Percentiles rank a stretch among this genome's conserved stretches.
Conservation (phyloP, 2,888 invertebrate genomes). For the Stenchaetothrips biformis region DNA sequence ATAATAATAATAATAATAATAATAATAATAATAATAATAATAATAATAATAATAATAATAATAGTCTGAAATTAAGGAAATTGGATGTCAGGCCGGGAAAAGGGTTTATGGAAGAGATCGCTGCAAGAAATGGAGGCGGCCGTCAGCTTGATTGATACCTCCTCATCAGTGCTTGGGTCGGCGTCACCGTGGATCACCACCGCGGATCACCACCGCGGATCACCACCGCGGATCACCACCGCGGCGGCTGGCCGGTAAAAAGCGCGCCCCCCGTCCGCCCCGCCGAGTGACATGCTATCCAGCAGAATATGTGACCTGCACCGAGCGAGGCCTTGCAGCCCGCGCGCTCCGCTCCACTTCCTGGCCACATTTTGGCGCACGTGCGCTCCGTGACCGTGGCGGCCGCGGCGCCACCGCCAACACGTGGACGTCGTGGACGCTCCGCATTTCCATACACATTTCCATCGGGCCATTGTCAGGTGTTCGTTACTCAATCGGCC, state of each 20-base stretch:
- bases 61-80: background rate
- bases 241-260: too few species aligned
- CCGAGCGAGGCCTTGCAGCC: background rate
- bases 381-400: background rate
- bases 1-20: background rate
- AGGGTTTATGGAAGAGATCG: background rate
- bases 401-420: background rate
- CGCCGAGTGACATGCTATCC: too few species aligned
- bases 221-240: too few species aligned
- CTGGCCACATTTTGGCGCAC: too few species aligned
- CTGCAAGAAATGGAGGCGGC: background rate
- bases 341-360: background rate
- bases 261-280: too few species aligned
- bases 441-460: background rate
- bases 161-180: background rate
- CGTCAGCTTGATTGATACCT: background rate
- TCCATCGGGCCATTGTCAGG: background rate
- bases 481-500: slow-evolving; percentile 21
- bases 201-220: too few species aligned
- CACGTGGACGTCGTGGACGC: background rate
- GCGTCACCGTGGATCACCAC: too few species aligned
- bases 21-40: background rate
- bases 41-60: background rate
- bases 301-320: too few species aligned
- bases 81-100: background rate